Base-by-base conservation (phyloP, 1,140 invertebrate species). In the Dreissena polymorpha region DNA sequence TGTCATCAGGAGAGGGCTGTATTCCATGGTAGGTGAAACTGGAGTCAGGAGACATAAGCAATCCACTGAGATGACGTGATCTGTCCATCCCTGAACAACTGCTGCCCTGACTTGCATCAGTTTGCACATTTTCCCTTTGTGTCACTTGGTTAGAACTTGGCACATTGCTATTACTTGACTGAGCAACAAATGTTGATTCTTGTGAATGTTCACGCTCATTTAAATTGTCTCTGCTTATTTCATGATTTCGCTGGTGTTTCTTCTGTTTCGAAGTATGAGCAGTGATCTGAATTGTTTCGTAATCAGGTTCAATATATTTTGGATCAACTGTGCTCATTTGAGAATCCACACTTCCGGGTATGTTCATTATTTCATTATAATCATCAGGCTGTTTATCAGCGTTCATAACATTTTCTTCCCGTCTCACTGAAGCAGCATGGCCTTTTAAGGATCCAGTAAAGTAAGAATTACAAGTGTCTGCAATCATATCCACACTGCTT, bases 1-100 rank as follows among this genome's bases (percentile, higher is more conserved):
- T 75, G 60, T 86, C 81, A 57, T 86, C 85, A 14, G 73, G 72
- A 13, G 78, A 82, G 25, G 14, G 60, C 39, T 67, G 50, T 5
- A 29, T 10, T 53, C 67, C 67, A 57, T 49, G 55, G 16, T 49
- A 21, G 14, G 39, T 25, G 0, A 78, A 16, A 14, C 49, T 53
- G 6, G 65, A 64, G 27, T 78, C 49, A 5, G 76, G 76, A 5
- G 76, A 78, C 23, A 18, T 10, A 12, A 78, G 18, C 50, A 78
- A 21, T 6, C 76, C 76, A 69, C 76, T 78, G 29, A 57, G 69
- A 57, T 78, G 76, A 51, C 27, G 27, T 49, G 53, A 21, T 50
- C 53, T 67, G 13, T 18, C 63, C 23, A 51, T 5, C 39, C 39
- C 39, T 39, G 39, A 39, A 39, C 39, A 39, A 39, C 39, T 39